phyloP scores from a whole-genome alignment of 1,140 invertebrate genomes.

The Pogonomyrmex californicus region DNA sequence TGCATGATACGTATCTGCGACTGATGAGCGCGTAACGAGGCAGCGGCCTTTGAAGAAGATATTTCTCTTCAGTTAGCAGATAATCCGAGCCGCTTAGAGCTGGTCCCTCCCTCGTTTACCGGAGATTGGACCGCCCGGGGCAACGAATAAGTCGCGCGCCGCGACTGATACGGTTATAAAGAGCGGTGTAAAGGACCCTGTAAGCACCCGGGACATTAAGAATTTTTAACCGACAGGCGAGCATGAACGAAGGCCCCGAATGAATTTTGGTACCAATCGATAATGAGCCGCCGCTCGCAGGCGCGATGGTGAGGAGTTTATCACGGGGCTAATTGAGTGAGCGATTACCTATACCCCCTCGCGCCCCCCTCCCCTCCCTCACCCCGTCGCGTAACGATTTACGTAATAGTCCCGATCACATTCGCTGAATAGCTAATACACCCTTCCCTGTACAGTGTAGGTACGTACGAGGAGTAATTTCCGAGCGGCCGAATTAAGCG shows the following conservation, averaged over 20 bases:
- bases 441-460: neutral
- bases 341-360: conserved; percentile 11
- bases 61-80: conserved; percentile 34
- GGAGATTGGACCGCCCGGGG: neutral
- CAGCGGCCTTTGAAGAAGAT: conserved; percentile 16
- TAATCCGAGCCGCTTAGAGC: conserved; percentile 6
- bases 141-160: conserved; percentile 9
- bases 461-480: conserved; percentile 30
- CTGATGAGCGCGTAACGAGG: conserved; percentile 27
- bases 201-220: conserved; percentile 45
- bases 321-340: conserved; percentile 52
- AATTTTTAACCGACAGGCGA: neutral
- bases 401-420: conserved; percentile 41
- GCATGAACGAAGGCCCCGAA: conserved; percentile 1
- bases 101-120: neutral
- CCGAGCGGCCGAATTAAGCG: conserved; percentile 25
- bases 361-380: neutral
- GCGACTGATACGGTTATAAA: conserved; percentile 43
- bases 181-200: conserved; percentile 2
- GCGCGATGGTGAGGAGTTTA: conserved; percentile 12
- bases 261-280: conserved; percentile 22
- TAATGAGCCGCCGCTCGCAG: neutral
- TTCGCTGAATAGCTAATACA: conserved; percentile 22
- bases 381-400: conserved; percentile 38
- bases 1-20: neutral